A percentile compares a stretch with the other conserved stretches of the same genome.
Conservation (phyloP, 2,113 vertebrate species). For the Megaceryle maxima region DNA sequence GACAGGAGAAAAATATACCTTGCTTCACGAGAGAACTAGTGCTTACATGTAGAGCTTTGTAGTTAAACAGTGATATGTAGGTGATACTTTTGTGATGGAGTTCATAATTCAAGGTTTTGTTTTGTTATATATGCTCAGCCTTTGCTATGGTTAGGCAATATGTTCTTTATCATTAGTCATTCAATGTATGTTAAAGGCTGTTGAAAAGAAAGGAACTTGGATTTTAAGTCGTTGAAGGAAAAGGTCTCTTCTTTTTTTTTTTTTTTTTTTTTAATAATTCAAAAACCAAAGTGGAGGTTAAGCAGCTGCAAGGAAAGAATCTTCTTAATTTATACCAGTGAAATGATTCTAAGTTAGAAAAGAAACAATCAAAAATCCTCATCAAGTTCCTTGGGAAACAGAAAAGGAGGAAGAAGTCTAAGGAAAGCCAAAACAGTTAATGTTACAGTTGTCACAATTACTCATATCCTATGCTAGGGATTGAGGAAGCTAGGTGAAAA, state of each 20-base stretch:
- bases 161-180: neutral
- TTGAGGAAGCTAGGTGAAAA: slow-evolving; percentile 65
- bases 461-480: slow-evolving; percentile 66
- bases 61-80: neutral
- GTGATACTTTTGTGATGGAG: neutral
- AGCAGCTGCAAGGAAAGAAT: neutral
- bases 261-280: neutral
- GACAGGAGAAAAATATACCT: neutral
- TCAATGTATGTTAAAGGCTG: neutral
- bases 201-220: neutral
- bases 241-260: neutral
- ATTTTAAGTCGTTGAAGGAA: neutral
- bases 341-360: slow-evolving; percentile 56
- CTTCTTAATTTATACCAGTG: neutral
- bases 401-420: slow-evolving; percentile 66
- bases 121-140: neutral
- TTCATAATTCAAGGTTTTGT: neutral
- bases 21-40: neutral
- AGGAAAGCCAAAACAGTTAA: slow-evolving; percentile 62
- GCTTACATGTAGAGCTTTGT: neutral
- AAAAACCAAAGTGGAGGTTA: neutral
- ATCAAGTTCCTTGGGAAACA: slow-evolving; percentile 65
- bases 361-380: slow-evolving; percentile 27
- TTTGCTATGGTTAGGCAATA: neutral
- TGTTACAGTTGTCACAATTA: slow-evolving; percentile 68